Percentiles rank a stretch among this genome's conserved stretches.
phyloP scores from a whole-genome alignment of 2,113 vertebrate species.

The Isurus oxyrinchus region DNA sequence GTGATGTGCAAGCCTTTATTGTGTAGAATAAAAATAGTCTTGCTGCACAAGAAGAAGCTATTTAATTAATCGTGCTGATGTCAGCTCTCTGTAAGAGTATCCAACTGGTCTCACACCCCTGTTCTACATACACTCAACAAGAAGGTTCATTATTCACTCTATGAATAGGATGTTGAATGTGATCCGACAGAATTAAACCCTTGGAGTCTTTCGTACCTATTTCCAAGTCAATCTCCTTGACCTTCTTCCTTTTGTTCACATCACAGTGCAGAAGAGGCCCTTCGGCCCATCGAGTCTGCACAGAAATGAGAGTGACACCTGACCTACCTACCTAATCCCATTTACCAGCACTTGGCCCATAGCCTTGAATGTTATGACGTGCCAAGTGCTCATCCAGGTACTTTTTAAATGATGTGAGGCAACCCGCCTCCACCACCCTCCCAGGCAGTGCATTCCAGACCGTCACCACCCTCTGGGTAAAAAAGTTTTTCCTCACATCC shows the following conservation, averaged over 20 bases:
- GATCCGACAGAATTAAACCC: background rate
- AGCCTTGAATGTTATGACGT: too few relatives aligned
- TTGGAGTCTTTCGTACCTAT: background rate
- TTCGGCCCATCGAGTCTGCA: too few relatives aligned
- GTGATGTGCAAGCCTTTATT: background rate
- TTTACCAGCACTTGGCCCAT: too few relatives aligned
- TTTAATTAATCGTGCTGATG: background rate
- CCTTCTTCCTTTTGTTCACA: background rate
- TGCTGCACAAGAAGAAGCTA: background rate
- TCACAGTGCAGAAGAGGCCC: too few relatives aligned
- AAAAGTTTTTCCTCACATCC: too few relatives aligned
- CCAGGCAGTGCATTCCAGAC: too few relatives aligned
- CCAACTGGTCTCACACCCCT: background rate
- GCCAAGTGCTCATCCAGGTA: too few relatives aligned
- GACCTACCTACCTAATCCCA: too few relatives aligned
- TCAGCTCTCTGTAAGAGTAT: background rate
- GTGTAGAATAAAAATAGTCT: background rate
- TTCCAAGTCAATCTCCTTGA: background rate
- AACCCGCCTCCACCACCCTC: too few relatives aligned
- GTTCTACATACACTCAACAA: background rate
- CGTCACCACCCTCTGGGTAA: too few relatives aligned
- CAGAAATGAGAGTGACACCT: too few relatives aligned
- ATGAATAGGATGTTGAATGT: background rate
- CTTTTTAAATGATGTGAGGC: too few relatives aligned
- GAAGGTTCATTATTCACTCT: background rate